Conservation (phyloP, 2,797 vertebrate genomes). For the Takifugu rubripes region DNA sequence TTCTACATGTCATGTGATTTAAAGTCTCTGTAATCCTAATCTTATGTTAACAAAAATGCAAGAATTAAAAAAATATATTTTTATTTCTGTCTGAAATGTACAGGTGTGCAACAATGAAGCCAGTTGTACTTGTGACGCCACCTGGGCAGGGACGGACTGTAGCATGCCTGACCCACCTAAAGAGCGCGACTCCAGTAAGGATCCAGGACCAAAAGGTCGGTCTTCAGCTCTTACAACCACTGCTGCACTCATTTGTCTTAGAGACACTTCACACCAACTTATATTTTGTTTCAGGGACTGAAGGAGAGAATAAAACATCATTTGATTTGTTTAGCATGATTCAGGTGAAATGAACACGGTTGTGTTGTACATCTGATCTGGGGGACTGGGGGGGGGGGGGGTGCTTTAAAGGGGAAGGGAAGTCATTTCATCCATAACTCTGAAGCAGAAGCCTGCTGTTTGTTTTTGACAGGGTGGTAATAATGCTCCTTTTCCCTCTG, state of each 20-base stretch:
- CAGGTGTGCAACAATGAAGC: conserved; percentile 98
- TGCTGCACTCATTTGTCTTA: conserved; percentile 19
- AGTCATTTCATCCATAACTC: conserved; percentile 68
- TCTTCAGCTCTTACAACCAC: conserved; percentile 65
- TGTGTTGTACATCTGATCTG: conserved; percentile 43
- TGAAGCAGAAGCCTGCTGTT: conserved; percentile 67
- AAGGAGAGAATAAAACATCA: conserved; percentile 20
- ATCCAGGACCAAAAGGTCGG: conserved; percentile 95
- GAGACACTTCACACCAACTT: conserved; percentile 14
- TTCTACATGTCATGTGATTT: no score
- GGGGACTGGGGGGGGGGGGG: conserved; percentile 81
- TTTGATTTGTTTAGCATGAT: conserved; percentile 32
- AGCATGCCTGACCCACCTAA: conserved; percentile 94
- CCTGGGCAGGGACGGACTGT: conserved; percentile 98
- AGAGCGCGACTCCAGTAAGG: conserved; percentile 74
- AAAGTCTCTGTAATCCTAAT: no score
- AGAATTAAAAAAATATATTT: no score
- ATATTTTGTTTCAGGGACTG: conserved; percentile 15
- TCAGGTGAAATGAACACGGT: conserved; percentile 28
- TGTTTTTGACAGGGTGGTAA: conserved; percentile 77
- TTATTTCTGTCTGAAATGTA: conserved; percentile 29
- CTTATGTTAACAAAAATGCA: no score
- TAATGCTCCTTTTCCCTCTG: conserved; percentile 90
- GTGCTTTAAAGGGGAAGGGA: conserved; percentile 77
- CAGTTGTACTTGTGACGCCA: conserved; percentile 91